A percentile compares a stretch with the other conserved stretches of the same genome.
Evolutionary conservation across 2,797 vertebrate species (phyloP).

Genomic region (Gorsachius magnificus): DNA sequence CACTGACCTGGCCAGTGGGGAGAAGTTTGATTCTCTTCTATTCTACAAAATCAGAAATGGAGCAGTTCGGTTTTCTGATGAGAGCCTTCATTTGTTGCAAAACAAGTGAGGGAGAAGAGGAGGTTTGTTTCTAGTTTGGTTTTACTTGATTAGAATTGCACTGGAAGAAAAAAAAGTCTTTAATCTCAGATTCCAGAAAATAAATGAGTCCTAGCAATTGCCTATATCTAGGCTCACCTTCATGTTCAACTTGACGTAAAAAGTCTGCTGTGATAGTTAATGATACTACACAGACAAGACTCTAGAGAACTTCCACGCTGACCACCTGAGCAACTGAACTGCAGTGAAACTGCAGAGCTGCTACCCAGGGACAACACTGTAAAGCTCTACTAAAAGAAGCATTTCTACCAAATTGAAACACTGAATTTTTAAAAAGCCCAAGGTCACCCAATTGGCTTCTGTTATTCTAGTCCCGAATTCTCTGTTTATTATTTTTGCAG

Average conservation of each 20-base stretch:
- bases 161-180: not conserved
- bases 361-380: not conserved
- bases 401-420: not conserved
- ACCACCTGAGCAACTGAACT: not conserved
- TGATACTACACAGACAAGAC: not conserved
- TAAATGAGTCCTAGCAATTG: not conserved
- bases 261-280: not conserved
- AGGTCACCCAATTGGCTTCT: not conserved
- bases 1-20: not conserved
- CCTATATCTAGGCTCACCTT: not conserved
- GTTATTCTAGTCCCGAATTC: not conserved
- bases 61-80: not conserved
- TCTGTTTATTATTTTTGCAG: not conserved
- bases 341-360: not conserved
- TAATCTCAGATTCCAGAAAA: not conserved
- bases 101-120: not conserved
- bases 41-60: not conserved
- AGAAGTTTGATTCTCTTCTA: not conserved
- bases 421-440: not conserved
- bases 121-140: not conserved
- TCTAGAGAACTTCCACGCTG: not conserved
- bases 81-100: not conserved
- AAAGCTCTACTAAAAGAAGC: not conserved
- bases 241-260: not conserved
- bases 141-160: not conserved